Percentiles rank a stretch among this genome's conserved stretches.
These are phyloP conservation scores for Buathra laborator DNA, from an alignment of 2,888 invertebrate species.

Conservation along the genomic window DNA sequence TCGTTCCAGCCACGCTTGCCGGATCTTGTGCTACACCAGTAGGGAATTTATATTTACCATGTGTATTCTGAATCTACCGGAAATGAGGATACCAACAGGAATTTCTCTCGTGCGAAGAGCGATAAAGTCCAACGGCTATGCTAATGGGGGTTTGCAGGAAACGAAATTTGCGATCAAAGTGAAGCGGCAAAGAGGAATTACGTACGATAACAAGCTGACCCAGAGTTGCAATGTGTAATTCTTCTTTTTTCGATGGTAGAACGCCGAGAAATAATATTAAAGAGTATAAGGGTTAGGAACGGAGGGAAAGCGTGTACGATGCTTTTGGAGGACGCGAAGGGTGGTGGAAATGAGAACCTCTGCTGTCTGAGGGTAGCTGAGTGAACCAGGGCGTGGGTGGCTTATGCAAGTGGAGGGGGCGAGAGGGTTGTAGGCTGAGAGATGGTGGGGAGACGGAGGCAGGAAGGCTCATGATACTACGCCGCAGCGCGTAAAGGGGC, in stretches of 20 bases:
- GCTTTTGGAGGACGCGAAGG: neutral
- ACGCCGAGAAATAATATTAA: neutral
- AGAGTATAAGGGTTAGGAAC: neutral
- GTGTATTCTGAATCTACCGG: neutral
- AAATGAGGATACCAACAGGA: conserved; percentile 2
- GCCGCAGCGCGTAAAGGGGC: conserved; percentile 79
- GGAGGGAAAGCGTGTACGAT: neutral
- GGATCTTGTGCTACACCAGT: neutral
- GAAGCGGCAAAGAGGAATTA: too few species aligned
- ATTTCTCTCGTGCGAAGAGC: neutral
- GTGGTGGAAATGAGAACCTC: conserved; percentile 76
- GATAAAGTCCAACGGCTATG: neutral
- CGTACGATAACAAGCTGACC: too few species aligned
- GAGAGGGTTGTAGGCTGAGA: conserved; percentile 52
- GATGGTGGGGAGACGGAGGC: conserved; percentile 42
- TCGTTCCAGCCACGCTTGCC: neutral
- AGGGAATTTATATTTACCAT: neutral
- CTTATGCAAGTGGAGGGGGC: conserved; percentile 77
- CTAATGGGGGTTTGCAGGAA: neutral
- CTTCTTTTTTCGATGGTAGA: neutral
- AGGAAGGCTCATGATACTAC: conserved; percentile 77
- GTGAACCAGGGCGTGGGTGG: conserved; percentile 83
- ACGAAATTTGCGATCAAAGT: neutral
- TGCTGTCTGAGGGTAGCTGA: conserved; percentile 80
- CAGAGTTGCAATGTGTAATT: neutral